These are phyloP conservation scores for Mythimna albipuncta DNA, from an alignment of 2,888 invertebrate genomes.

Conservation along the genomic window DNA sequence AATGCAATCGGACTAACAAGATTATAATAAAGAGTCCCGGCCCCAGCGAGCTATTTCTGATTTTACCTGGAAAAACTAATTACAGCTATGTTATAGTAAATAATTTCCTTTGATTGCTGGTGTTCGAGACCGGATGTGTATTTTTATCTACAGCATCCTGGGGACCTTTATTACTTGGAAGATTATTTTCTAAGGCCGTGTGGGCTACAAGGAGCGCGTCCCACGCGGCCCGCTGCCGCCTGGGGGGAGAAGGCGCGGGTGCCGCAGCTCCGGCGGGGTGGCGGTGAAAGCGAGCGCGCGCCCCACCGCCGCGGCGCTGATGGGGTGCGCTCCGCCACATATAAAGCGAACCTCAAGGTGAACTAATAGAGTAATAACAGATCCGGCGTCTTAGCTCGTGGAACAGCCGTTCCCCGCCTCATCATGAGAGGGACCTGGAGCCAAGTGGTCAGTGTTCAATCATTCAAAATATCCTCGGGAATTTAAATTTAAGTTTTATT, in stretches of 20 bases:
- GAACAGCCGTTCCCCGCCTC: conserved; percentile 84
- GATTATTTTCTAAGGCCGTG: conserved; percentile 1
- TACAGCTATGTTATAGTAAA: no score
- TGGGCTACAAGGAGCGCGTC: conserved; percentile 41
- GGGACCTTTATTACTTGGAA: background rate
- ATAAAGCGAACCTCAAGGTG: conserved; percentile 79
- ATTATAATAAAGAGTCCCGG: background rate
- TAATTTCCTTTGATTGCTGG: background rate
- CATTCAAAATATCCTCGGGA: conserved; percentile 49
- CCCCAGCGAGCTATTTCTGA: background rate
- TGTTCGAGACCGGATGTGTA: background rate
- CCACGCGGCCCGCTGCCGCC: conserved; percentile 67
- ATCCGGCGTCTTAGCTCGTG: conserved; percentile 83
- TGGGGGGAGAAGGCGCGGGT: conserved; percentile 30
- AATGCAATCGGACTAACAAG: conserved; percentile 10
- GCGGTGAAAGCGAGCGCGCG: conserved; percentile 80
- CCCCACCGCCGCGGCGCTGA: conserved; percentile 73
- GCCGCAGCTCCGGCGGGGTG: conserved; percentile 66
- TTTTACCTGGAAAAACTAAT: background rate
- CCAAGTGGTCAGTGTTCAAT: conserved; percentile 90
- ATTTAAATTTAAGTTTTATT: conserved; percentile 12
- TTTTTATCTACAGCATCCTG: background rate
- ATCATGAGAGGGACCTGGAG: conserved; percentile 91
- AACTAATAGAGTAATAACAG: conserved; percentile 84
- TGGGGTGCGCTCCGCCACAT: conserved; percentile 82